A percentile compares a stretch with the other conserved stretches of the same genome.
Evolutionary conservation across 2,888 invertebrate genomes (phyloP).

Genomic region (Drosophila barbarae): DNA sequence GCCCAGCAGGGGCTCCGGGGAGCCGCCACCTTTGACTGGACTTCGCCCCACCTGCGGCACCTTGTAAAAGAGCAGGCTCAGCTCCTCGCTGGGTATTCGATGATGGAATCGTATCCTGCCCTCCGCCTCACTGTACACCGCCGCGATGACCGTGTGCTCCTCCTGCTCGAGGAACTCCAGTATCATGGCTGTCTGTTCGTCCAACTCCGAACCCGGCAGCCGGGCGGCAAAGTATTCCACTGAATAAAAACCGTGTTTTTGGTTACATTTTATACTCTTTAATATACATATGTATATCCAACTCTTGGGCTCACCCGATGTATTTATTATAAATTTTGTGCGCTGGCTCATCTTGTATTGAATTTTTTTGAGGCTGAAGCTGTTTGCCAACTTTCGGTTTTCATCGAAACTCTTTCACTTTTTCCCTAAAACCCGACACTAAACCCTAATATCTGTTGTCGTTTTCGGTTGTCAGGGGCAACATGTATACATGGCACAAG

Average conservation of each 20-base stretch:
- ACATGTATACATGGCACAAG: slow-evolving; percentile 31
- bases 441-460: slow-evolving; percentile 53
- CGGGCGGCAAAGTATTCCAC: slow-evolving; percentile 78
- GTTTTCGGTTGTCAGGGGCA: slow-evolving; percentile 48
- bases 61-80: slow-evolving; percentile 80
- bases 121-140: slow-evolving; percentile 78
- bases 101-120: slow-evolving; percentile 80
- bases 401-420: slow-evolving; percentile 59
- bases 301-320: slow-evolving; percentile 74
- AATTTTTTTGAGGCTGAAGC: neutral
- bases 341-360: slow-evolving; percentile 59
- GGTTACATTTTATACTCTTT: neutral
- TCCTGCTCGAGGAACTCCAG: slow-evolving; percentile 81
- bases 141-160: slow-evolving; percentile 80
- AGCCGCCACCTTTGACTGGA: slow-evolving; percentile 8
- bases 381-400: slow-evolving; percentile 59
- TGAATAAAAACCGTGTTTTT: slow-evolving; percentile 27
- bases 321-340: slow-evolving; percentile 79
- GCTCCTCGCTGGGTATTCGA: slow-evolving; percentile 79
- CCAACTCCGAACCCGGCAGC: slow-evolving; percentile 68
- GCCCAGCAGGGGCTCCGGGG: slow-evolving; percentile 76
- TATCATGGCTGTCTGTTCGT: slow-evolving; percentile 78
- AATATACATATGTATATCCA: neutral
- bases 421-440: slow-evolving; percentile 28
- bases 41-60: slow-evolving; percentile 77